Percentiles rank a stretch among this genome's conserved stretches.
Conservation (phyloP, 2,888 invertebrate genomes). For the Ophraella communa region DNA sequence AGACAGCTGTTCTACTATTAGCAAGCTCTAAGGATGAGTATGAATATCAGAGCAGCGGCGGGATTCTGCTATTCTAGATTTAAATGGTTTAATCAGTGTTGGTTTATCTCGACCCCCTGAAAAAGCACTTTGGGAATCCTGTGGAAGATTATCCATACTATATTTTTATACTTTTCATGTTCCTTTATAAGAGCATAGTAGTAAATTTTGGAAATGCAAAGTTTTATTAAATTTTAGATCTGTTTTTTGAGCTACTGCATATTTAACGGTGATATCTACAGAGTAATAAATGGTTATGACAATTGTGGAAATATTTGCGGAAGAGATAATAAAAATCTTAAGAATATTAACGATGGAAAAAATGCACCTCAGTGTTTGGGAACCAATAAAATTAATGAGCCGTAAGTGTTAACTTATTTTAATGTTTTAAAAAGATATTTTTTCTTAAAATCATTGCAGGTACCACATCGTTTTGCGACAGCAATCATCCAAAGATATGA, state of each 20-base stretch:
- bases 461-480: constrained; percentile 40
- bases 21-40: too few relatives aligned
- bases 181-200: too few relatives aligned
- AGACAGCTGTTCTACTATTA: too few relatives aligned
- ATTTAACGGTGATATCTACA: constrained; percentile 64
- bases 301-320: constrained; percentile 72
- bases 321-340: constrained; percentile 53
- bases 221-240: constrained; percentile 42
- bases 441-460: too few relatives aligned
- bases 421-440: constrained; percentile 5
- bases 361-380: constrained; percentile 59
- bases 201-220: neutral
- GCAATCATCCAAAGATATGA: constrained; percentile 41
- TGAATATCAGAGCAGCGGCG: too few relatives aligned
- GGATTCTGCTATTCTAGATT: too few relatives aligned
- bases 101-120: too few relatives aligned
- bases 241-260: constrained; percentile 56
- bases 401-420: constrained; percentile 46
- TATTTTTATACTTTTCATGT: too few relatives aligned
- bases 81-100: too few relatives aligned
- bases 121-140: too few relatives aligned
- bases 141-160: too few relatives aligned
- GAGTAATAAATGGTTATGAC: constrained; percentile 69
- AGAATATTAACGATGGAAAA: constrained; percentile 42
- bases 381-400: constrained; percentile 56